Evolutionary conservation across 2,797 vertebrate species (phyloP).

Genomic region (Xenopus petersii): DNA sequence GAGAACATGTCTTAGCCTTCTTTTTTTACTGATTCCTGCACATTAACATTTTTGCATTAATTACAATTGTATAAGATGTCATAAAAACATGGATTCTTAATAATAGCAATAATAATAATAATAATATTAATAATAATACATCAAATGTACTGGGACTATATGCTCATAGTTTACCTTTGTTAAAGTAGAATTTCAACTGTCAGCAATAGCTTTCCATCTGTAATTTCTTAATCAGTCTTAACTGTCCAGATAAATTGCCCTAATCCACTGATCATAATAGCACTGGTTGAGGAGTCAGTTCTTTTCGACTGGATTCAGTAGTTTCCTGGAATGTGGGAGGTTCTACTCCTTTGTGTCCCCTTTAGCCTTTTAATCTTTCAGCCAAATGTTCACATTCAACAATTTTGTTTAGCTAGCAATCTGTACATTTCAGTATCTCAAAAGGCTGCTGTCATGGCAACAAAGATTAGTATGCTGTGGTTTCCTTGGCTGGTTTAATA

Average conservation of each 20-base stretch:
- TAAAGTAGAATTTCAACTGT: conserved; percentile 73
- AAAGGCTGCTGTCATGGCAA: conserved; percentile 80
- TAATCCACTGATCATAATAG: conserved; percentile 76
- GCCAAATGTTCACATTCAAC: conserved; percentile 84
- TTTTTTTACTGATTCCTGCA: too few relatives aligned
- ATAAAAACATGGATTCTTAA: too few relatives aligned
- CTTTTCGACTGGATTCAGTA: conserved; percentile 78
- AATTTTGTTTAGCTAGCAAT: conserved; percentile 83
- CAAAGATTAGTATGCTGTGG: conserved; percentile 72
- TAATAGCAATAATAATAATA: too few relatives aligned
- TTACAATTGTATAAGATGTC: too few relatives aligned
- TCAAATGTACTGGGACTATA: not conserved
- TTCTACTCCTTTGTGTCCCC: conserved; percentile 75
- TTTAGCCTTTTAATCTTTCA: conserved; percentile 82
- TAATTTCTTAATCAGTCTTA: conserved; percentile 79
- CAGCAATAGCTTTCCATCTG: conserved; percentile 74
- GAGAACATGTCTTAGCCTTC: too few relatives aligned
- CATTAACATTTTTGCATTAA: too few relatives aligned
- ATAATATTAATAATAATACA: too few relatives aligned
- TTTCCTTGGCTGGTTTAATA: conserved; percentile 64
- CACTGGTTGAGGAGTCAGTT: conserved; percentile 78
- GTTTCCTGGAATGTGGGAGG: conserved; percentile 79
- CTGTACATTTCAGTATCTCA: conserved; percentile 78
- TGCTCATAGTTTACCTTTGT: conserved; percentile 28
- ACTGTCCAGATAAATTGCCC: conserved; percentile 79